Evolutionary conservation across 2,113 vertebrate species (phyloP).

Genomic region (Callipepla californica): DNA sequence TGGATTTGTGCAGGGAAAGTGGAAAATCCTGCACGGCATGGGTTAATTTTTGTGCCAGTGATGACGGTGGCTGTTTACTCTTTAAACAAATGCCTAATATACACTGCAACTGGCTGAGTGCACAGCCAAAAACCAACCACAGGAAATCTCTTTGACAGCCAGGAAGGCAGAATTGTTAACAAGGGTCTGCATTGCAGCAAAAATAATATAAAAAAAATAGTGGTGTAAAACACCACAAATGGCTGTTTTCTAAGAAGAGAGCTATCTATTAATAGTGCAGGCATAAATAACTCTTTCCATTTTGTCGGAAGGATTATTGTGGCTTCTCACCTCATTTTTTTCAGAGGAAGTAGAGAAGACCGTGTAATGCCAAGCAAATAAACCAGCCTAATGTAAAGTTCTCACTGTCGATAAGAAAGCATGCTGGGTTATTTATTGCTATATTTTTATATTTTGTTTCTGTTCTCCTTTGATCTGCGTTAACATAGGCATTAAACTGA

Average conservation of each 20-base stretch:
- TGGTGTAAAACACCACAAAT: neutral
- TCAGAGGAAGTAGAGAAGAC: conserved; percentile 22
- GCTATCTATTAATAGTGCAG: conserved; percentile 48
- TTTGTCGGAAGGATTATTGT: conserved; percentile 43
- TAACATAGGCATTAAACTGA: conserved; percentile 26
- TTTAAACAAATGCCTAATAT: conserved; percentile 37
- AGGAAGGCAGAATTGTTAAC: conserved; percentile 44
- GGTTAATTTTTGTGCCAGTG: neutral
- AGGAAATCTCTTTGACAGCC: conserved; percentile 54
- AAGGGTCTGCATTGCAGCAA: neutral
- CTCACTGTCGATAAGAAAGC: conserved; percentile 26
- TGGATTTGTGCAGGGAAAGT: neutral
- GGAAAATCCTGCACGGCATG: fast-evolving
- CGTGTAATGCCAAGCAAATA: conserved; percentile 32
- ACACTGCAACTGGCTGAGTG: conserved; percentile 5
- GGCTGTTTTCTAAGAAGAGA: conserved; percentile 56
- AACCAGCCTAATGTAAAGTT: conserved; percentile 27
- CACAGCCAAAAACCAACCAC: conserved; percentile 21
- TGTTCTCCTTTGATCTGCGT: conserved; percentile 31
- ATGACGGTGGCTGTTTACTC: conserved; percentile 21
- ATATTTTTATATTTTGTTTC: conserved; percentile 45
- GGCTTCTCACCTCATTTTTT: conserved; percentile 40
- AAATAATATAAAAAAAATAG: neutral
- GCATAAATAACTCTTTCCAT: conserved; percentile 60
- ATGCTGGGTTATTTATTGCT: conserved; percentile 33